phyloP scores from a whole-genome alignment of 1,140 invertebrate species.

The Aphelenchoides avenae region DNA sequence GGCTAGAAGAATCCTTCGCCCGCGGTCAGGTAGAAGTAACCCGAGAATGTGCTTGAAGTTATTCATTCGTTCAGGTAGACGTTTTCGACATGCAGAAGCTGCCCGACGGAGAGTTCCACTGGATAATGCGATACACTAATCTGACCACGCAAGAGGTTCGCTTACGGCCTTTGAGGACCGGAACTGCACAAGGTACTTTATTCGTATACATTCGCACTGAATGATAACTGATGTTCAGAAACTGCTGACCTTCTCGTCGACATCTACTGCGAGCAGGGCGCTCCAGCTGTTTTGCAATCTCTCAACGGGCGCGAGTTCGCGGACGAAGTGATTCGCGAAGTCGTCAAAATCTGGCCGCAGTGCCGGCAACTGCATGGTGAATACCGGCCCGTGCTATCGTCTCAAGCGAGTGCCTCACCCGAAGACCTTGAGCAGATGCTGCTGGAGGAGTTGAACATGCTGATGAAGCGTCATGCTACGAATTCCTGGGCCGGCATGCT shows the following conservation, averaged over 20 bases:
- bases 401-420: neutral
- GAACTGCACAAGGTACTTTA: no score
- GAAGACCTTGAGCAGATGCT: neutral
- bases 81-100: constrained; percentile 19
- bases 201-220: no score
- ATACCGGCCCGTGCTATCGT: neutral
- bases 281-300: constrained; percentile 17
- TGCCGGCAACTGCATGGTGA: constrained; percentile 5
- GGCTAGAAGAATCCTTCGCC: constrained; percentile 7
- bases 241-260: constrained; percentile 19
- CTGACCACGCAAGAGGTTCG: constrained; percentile 14
- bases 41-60: neutral
- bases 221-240: no score
- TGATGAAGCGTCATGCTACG: constrained; percentile 11
- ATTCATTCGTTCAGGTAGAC: constrained; percentile 15
- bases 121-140: constrained; percentile 22
- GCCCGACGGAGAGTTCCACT: constrained; percentile 17
- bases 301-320: constrained; percentile 25
- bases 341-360: constrained; percentile 9
- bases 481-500: constrained; percentile 19
- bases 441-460: neutral
- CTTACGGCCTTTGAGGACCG: constrained; percentile 8
- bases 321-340: constrained; percentile 10
- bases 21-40: constrained; percentile 7
- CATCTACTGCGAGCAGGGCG: constrained; percentile 27